phyloP scores from a whole-genome alignment of 2,113 vertebrate species.

The Cololabis saira region DNA sequence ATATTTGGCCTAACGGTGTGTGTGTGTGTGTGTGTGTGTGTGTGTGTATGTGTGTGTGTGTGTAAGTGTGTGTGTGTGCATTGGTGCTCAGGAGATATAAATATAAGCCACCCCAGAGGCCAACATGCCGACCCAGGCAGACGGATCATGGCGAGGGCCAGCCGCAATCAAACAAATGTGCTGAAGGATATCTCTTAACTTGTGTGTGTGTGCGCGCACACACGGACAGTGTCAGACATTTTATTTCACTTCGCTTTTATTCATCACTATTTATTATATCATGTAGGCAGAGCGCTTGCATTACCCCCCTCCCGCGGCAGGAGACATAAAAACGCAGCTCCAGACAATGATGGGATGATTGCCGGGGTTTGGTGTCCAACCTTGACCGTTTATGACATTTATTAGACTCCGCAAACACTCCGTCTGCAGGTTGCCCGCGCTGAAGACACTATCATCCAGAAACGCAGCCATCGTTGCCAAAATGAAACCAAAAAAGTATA shows the following conservation, averaged over 20 bases:
- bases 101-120: conserved; percentile 66
- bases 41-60: conserved; percentile 11
- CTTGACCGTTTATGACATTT: conserved; percentile 57
- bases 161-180: conserved; percentile 76
- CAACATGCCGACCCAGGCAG: conserved; percentile 71
- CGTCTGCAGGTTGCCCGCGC: no score
- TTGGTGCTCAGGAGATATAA: conserved; percentile 65
- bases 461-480: no score
- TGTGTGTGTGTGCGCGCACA: conserved; percentile 32
- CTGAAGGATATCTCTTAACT: conserved; percentile 70
- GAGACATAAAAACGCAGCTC: conserved; percentile 64
- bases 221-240: conserved; percentile 28
- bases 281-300: conserved; percentile 35
- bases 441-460: no score
- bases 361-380: conserved; percentile 35
- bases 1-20: conserved; percentile 65
- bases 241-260: conserved; percentile 54
- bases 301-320: conserved; percentile 60
- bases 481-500: no score
- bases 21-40: conserved; percentile 4
- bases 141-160: conserved; percentile 59
- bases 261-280: conserved; percentile 60
- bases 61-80: conserved; percentile 49
- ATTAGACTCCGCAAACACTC: conserved; percentile 13
- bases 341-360: conserved; percentile 61